Percentiles rank a stretch among this genome's conserved stretches.
These are phyloP conservation scores for Notodonta dromedarius DNA, from an alignment of 2,888 invertebrate species.

Conservation along the genomic window DNA sequence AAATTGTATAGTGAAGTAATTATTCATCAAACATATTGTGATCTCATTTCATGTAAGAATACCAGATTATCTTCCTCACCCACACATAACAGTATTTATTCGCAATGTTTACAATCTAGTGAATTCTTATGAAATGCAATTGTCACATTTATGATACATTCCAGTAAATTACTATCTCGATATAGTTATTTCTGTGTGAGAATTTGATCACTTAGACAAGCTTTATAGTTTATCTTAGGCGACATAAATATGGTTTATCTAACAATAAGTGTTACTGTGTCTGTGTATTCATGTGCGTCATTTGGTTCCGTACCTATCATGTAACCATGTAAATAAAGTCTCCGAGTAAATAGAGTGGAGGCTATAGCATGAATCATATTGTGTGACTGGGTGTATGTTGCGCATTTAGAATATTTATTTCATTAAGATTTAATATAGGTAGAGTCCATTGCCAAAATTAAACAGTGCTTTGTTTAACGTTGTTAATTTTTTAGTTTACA, in stretches of 20 bases:
- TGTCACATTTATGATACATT: conserved; percentile 70
- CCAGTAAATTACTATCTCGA: conserved; percentile 66
- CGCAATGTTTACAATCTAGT: conserved; percentile 47
- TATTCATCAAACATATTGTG: conserved; percentile 65
- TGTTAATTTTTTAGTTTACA: conserved; percentile 74
- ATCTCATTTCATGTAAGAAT: conserved; percentile 76
- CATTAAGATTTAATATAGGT: conserved; percentile 76
- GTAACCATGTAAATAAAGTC: conserved; percentile 70
- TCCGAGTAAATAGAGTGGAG: conserved; percentile 54
- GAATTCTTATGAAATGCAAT: conserved; percentile 60
- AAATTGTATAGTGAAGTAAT: conserved; percentile 58
- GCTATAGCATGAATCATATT: conserved; percentile 52
- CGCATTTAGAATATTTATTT: conserved; percentile 78
- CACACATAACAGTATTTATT: conserved; percentile 55
- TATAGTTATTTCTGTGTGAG: conserved; percentile 67
- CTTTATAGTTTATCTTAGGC: conserved; percentile 76
- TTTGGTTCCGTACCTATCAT: conserved; percentile 63
- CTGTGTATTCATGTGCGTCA: conserved; percentile 64
- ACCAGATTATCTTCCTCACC: conserved; percentile 54
- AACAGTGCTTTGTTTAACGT: conserved; percentile 77
- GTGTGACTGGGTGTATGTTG: conserved; percentile 69
- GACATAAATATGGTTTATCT: conserved; percentile 62
- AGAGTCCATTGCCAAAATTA: conserved; percentile 83
- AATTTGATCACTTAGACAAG: conserved; percentile 68
- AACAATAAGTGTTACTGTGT: conserved; percentile 59